Base-by-base conservation (phyloP, 2,113 vertebrate species). In the Chionis minor region DNA sequence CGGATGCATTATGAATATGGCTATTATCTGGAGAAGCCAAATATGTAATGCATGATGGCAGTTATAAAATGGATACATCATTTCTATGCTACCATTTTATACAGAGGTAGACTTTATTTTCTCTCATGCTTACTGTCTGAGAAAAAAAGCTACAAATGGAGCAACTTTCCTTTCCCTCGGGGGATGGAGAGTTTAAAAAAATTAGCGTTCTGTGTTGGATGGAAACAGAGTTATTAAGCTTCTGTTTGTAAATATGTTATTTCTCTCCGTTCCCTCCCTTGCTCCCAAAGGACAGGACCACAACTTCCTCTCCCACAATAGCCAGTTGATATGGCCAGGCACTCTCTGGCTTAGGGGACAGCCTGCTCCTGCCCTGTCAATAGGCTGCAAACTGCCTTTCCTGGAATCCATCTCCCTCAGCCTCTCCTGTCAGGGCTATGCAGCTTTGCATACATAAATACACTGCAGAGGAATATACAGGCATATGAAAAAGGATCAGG, bases 281-380 rank as follows among this genome's bases (percentile, higher is more conserved):
- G 44, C 27, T 95, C 73, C 93, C 81, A 87, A 79, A 79, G 83
- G 86, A 67, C 47, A 91, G 80, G 94, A 79, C 47, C n/a, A 67
- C 42, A 80, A n/a, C 49, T 83, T 73, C 85, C 44, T 93, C 74
- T 90, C 62, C 79, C 24, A 7, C 74, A 81, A 77, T 0, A 82
- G 66, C 54, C 58, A 86, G 27, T 10, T 58, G 52, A 74, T 67
- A 56, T 2, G 19, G 55, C 28, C 30, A 74, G 59, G 51, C 38
- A 20, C 44, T 44, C 3, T 1, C 15, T 88, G 85, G 73, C 56
- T 69, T 38, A 35, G 52, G n/a, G 81, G 28, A 44, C 1, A 59
- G 33, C 33, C 58, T n/a, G 32, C 66, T 84, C 14, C 72, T 91
- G 61, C 54, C n/a, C 59, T 70, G 4, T 42, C 27, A 44, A 26